Evolutionary conservation across 23 tunicate genomes (phyloP).

Genomic region (Phallusia fumigata): DNA sequence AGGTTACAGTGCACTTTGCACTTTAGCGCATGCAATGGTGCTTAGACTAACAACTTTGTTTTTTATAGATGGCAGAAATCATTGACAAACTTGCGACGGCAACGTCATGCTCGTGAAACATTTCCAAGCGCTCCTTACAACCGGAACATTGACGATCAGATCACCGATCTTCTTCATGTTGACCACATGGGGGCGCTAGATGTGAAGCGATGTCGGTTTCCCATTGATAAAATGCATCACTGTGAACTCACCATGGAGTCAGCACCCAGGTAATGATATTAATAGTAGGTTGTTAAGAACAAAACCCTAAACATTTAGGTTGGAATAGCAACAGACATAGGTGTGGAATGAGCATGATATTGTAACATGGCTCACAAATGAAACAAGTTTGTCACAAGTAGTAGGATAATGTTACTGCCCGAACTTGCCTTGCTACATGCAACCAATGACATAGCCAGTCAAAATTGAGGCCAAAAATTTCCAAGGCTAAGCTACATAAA

Average conservation of each 20-base stretch:
- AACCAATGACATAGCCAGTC: too few species aligned
- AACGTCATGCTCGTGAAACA: constrained; percentile 25
- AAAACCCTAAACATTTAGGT: not conserved
- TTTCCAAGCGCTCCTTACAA: constrained; percentile 64
- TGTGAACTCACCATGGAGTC: constrained; percentile 24
- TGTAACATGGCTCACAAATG: too few species aligned
- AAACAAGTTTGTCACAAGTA: too few species aligned
- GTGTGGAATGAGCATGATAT: too few species aligned
- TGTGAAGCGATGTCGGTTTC: not conserved
- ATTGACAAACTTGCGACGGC: constrained; percentile 3
- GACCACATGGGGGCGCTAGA: not conserved
- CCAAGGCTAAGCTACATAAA: too few species aligned
- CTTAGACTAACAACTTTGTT: too few species aligned
- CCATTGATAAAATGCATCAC: not conserved
- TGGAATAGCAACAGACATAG: too few species aligned
- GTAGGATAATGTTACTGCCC: too few species aligned
- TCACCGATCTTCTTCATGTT: constrained; percentile 29
- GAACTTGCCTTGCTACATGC: too few species aligned
- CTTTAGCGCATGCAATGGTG: too few species aligned
- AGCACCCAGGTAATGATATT: constrained; percentile 2
- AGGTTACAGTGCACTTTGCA: too few species aligned
- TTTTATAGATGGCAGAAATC: constrained; percentile 48
- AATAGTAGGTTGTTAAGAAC: not conserved
- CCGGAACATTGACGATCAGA: constrained; percentile 39
- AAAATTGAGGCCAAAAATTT: too few species aligned